Conservation (phyloP, 2,797 vertebrate species). For the Lateolabrax maculatus region DNA sequence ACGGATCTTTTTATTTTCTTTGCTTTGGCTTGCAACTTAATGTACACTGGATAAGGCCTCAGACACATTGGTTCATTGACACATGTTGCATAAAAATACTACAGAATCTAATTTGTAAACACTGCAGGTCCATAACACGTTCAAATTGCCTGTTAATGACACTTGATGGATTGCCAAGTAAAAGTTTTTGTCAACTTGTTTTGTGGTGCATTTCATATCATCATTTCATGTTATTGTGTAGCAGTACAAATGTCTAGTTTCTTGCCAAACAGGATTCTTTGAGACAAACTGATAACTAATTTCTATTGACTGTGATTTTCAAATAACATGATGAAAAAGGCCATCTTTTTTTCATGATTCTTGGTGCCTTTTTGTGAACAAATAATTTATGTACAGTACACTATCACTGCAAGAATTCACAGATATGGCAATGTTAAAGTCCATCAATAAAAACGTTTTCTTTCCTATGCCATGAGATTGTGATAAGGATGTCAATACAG, state of each 20-base stretch:
- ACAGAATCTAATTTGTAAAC: slow-evolving; percentile 48
- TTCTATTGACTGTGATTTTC: slow-evolving; percentile 70
- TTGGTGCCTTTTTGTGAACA: slow-evolving; percentile 85
- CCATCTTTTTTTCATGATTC: slow-evolving; percentile 61
- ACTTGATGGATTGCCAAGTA: slow-evolving; percentile 44
- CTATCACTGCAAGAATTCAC: slow-evolving; percentile 65
- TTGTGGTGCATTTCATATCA: slow-evolving; percentile 50
- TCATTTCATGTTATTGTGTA: slow-evolving; percentile 33
- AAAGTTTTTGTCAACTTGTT: slow-evolving; percentile 24
- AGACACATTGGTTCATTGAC: slow-evolving; percentile 56
- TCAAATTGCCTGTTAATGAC: slow-evolving; percentile 45
- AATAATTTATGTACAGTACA: slow-evolving; percentile 69
- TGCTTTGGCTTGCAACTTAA: slow-evolving; percentile 63
- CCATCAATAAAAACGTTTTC: slow-evolving; percentile 34
- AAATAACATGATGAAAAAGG: slow-evolving; percentile 32
- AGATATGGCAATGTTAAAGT: slow-evolving; percentile 35
- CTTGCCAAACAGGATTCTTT: slow-evolving; percentile 55
- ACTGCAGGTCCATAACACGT: slow-evolving; percentile 59
- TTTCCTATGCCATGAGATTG: slow-evolving; percentile 48
- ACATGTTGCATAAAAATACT: slow-evolving; percentile 48
- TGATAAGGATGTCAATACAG: slow-evolving; percentile 44
- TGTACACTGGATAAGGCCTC: slow-evolving; percentile 82
- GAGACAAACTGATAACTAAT: slow-evolving; percentile 44
- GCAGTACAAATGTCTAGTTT: slow-evolving; percentile 40
- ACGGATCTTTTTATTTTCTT: slow-evolving; percentile 26